phyloP scores from a whole-genome alignment of 1,140 invertebrate genomes.

The Zaprionus taronus region DNA sequence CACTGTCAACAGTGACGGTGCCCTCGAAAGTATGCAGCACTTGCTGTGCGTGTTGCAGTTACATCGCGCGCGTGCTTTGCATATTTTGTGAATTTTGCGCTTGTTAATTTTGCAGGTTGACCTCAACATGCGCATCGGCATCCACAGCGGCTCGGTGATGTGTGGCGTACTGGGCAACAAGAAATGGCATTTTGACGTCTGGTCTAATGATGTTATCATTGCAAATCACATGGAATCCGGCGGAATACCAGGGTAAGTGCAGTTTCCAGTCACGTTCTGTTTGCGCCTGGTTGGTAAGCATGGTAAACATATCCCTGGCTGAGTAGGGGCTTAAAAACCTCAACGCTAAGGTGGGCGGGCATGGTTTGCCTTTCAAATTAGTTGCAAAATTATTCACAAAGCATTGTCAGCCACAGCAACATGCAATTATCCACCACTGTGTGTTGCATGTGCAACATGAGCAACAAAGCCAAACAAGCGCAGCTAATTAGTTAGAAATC shows the following conservation, averaged over 20 bases:
- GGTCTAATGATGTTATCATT: constrained; percentile 98
- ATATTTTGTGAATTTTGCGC: constrained; percentile 44
- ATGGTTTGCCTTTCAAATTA: constrained; percentile 26
- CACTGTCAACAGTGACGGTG: constrained; percentile 19
- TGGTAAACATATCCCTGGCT: neutral
- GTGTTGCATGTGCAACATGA: constrained; percentile 5
- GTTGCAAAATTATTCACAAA: constrained; percentile 43
- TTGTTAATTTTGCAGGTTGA: constrained; percentile 88
- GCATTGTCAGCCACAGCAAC: constrained; percentile 19
- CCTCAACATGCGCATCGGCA: constrained; percentile 97
- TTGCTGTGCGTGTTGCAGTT: constrained; percentile 15
- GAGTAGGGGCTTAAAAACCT: neutral
- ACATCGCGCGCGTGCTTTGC: constrained; percentile 33
- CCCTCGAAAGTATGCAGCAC: constrained; percentile 28
- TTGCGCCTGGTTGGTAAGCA: neutral
- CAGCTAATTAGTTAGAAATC: constrained; percentile 8
- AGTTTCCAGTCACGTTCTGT: constrained; percentile 52
- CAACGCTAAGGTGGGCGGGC: neutral
- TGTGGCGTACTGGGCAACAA: constrained; percentile 96
- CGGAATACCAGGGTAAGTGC: constrained; percentile 93
- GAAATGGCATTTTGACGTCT: constrained; percentile 99
- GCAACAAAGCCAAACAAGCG: constrained; percentile 1
- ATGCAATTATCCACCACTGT: constrained; percentile 12
- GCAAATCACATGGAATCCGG: constrained; percentile 99
- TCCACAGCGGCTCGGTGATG: constrained; percentile 96